Evolutionary conservation across 35 echinoderm and acorn worm genomes (phyloP).

Genomic region (Apostichopus californicus): DNA sequence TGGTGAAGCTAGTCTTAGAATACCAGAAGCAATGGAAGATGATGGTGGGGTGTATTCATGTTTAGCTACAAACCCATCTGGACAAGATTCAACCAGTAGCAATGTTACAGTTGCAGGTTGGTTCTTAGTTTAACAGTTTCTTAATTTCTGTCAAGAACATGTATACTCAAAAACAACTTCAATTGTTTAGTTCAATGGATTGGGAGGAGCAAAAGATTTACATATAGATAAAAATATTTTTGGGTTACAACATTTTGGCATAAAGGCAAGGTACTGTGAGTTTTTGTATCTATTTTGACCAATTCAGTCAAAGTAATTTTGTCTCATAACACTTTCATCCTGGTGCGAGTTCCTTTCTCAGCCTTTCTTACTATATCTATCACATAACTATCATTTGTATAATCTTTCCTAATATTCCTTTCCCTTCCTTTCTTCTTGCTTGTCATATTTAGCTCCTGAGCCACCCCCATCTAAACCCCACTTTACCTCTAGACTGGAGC

Average conservation of each 20-base stretch:
- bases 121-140: background rate
- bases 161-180: too few relatives aligned
- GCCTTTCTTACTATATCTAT: too few relatives aligned
- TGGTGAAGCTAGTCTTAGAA: conserved; percentile 55
- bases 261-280: background rate
- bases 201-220: too few relatives aligned
- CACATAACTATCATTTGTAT: background rate
- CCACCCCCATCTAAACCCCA: conserved; percentile 49
- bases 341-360: too few relatives aligned
- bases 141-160: too few relatives aligned
- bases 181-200: too few relatives aligned
- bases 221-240: too few relatives aligned
- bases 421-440: background rate
- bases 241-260: background rate
- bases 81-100: conserved; percentile 22
- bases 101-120: conserved; percentile 14
- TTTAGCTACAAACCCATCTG: conserved; percentile 21
- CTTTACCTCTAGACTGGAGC: conserved; percentile 24
- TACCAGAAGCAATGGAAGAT: conserved; percentile 51
- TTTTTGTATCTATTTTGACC: background rate
- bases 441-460: conserved; percentile 11
- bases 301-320: background rate
- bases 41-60: conserved; percentile 43
- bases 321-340: too few relatives aligned
- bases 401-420: background rate